phyloP scores from a whole-genome alignment of 1,140 invertebrate species.

The Ostrea edulis region DNA sequence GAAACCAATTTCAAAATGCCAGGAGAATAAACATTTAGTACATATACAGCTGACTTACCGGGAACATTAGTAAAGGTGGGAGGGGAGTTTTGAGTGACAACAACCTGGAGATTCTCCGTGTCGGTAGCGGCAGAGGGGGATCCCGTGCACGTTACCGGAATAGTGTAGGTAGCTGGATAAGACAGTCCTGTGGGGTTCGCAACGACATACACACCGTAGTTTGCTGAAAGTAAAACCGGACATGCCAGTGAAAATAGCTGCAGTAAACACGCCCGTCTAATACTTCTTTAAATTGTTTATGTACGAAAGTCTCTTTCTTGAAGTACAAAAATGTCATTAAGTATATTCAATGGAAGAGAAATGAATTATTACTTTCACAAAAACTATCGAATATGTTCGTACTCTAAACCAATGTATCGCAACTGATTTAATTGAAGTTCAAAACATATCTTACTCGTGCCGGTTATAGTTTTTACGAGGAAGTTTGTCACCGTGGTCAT shows the following conservation, averaged over 20 bases:
- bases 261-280: too few relatives aligned
- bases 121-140: neutral
- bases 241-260: too few relatives aligned
- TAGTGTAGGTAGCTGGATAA: neutral
- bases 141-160: neutral
- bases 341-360: too few relatives aligned
- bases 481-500: constrained; percentile 14
- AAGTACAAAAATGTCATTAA: too few relatives aligned
- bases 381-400: too few relatives aligned
- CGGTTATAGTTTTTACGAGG: neutral
- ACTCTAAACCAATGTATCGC: too few relatives aligned
- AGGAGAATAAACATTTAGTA: too few relatives aligned
- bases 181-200: neutral
- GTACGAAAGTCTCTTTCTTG: too few relatives aligned
- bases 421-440: too few relatives aligned
- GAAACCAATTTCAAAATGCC: too few relatives aligned
- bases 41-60: neutral
- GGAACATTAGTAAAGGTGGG: constrained; percentile 1
- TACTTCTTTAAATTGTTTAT: too few relatives aligned
- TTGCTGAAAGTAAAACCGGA: neutral
- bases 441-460: neutral
- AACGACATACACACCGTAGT: constrained; percentile 1
- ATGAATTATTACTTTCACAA: too few relatives aligned
- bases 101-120: neutral
- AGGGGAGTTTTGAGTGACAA: neutral